A percentile compares a stretch with the other conserved stretches of the same genome.
Evolutionary conservation across 2,797 vertebrate species (phyloP).

Genomic region (Halcyon leucocephala): DNA sequence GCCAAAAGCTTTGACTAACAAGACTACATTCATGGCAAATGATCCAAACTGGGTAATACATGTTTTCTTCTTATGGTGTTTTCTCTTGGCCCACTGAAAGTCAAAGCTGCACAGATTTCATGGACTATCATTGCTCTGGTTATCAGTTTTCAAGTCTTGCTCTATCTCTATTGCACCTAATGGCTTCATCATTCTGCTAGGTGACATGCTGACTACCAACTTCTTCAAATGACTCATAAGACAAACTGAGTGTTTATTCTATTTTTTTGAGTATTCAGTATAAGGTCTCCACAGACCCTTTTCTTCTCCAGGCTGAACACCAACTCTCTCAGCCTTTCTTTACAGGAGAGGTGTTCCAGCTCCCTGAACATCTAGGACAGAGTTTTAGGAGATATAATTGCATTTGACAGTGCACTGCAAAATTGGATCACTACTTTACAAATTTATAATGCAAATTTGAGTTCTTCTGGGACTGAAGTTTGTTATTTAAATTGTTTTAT

Average conservation of each 20-base stretch:
- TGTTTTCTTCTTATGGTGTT: background rate
- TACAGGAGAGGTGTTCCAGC: background rate
- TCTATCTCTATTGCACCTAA: background rate
- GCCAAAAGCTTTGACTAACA: background rate
- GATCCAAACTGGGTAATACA: background rate
- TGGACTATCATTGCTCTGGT: background rate
- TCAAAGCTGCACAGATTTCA: background rate
- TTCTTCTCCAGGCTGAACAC: background rate
- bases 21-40: background rate
- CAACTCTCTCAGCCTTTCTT: background rate
- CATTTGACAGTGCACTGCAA: background rate
- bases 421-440: background rate
- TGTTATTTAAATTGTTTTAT: background rate
- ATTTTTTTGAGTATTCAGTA: background rate
- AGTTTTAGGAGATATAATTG: background rate
- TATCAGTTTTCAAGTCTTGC: background rate
- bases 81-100: background rate
- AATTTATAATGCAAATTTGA: background rate
- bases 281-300: background rate
- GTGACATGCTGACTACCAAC: background rate
- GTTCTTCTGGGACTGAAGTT: background rate
- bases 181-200: background rate
- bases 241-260: background rate
- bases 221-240: background rate
- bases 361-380: background rate